Base-by-base conservation (phyloP, 2,797 vertebrate genomes). In the Dendrocincla fuliginosa region DNA sequence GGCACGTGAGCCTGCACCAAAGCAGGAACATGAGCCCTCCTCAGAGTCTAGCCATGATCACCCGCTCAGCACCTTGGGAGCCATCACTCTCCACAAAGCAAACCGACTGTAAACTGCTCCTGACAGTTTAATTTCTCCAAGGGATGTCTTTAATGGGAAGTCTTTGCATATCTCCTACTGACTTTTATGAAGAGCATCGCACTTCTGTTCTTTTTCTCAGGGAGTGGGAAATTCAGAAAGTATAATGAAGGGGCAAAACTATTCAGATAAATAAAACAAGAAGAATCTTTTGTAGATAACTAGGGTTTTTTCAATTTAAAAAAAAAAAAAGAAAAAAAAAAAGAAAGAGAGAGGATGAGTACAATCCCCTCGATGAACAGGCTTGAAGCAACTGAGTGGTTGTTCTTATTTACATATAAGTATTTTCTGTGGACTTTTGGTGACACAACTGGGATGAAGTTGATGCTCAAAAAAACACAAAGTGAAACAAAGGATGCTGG, bases 91-190 rank as follows among this genome's bases (percentile, higher is more conserved):
- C 13, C 84, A 65, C 41, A 57, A 85, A 74, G 23, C 3, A 4
- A 82, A 30, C 35, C 6, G 9, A 11, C 75, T 87, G 73, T 75
- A 95, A 96, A 96, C 80, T 73, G 55, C 61, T 95, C 37, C 68
- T 93, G 97, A 85, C 96, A 96, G 89, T 53, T 82, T 94, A 90
- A 95, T 97, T 96, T 87, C 93, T 92, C 89, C 50, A 17, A 49
- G 33, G 65, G 6, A 47, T 32, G 18, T 52, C 63, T 50, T 92
- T 77, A 93, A 87, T 87, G 37, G 53, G 41, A 61, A 44, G 37
- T 59, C 11, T 87, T 59, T 92, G 55, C 25, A 28, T 64, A 65
- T 68, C 65, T 95, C n/a, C 30, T n/a, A 2, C 27, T 92, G 67
- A 75, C 63, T 93, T 96, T 88, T 87, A 73, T 57, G 50, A 95